Evolutionary conservation across 2,113 vertebrate species (phyloP).

Genomic region (Proteles cristata): DNA sequence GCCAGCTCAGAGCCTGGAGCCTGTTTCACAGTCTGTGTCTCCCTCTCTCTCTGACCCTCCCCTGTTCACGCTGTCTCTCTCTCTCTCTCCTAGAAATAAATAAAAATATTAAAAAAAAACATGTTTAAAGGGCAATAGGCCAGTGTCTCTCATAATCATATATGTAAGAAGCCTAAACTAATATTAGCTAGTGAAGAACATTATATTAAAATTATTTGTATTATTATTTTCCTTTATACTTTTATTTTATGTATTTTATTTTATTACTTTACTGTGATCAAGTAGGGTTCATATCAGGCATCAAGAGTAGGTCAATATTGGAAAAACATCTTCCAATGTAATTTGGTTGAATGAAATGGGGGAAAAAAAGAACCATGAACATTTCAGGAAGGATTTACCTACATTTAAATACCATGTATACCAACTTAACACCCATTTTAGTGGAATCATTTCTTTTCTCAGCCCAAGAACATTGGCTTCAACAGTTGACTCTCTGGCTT

Average conservation of each 20-base stretch:
- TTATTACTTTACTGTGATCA: background rate
- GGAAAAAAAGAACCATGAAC: background rate
- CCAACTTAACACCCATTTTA: background rate
- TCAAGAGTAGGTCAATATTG: background rate
- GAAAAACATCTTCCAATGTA: background rate
- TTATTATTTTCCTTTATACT: background rate
- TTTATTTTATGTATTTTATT: background rate
- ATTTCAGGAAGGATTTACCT: background rate
- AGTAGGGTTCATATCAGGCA: background rate
- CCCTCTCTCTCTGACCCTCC: too few species aligned
- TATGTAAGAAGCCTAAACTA: conserved; percentile 17
- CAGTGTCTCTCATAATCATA: background rate
- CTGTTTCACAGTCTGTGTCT: too few species aligned
- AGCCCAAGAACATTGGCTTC: background rate
- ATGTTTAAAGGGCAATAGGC: background rate
- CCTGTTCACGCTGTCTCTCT: too few species aligned
- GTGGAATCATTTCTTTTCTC: background rate
- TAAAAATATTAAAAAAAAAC: too few species aligned
- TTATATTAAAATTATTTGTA: background rate
- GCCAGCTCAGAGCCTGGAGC: too few species aligned
- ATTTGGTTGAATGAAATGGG: background rate
- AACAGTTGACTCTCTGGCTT: background rate
- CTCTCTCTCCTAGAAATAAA: too few species aligned
- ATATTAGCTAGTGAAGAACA: background rate
- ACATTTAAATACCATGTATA: background rate